Evolutionary conservation across 2,888 invertebrate species (phyloP).

Genomic region (Thymelicus lineola): DNA sequence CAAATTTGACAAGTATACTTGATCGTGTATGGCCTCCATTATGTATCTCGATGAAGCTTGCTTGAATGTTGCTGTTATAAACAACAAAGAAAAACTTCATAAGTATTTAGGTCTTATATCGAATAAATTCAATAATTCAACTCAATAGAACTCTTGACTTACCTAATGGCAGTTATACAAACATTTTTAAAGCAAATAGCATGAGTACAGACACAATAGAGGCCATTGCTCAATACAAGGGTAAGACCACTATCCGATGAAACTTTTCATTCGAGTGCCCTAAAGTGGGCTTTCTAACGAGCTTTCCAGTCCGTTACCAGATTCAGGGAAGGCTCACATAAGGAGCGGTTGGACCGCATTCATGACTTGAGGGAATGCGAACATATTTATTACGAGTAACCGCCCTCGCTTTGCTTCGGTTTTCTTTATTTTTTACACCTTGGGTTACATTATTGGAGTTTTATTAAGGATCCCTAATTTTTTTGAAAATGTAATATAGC

Average conservation of each 20-base stretch:
- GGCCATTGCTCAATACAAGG: slow-evolving; percentile 8
- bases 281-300: slow-evolving; percentile 43
- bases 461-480: too few relatives aligned
- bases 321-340: slow-evolving; percentile 8
- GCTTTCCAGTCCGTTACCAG: slow-evolving; percentile 28
- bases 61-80: too few relatives aligned
- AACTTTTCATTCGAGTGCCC: slow-evolving; percentile 49
- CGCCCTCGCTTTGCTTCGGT: too few relatives aligned
- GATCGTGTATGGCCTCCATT: too few relatives aligned
- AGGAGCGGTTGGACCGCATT: background rate
- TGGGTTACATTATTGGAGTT: too few relatives aligned
- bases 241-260: slow-evolving; percentile 40
- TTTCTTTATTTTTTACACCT: too few relatives aligned
- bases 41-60: too few relatives aligned
- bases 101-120: background rate
- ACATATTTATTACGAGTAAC: background rate
- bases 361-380: background rate
- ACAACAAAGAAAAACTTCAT: background rate
- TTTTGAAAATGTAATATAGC: too few relatives aligned
- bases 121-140: background rate
- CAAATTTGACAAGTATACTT: too few relatives aligned
- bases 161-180: slow-evolving; percentile 10
- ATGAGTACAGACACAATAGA: slow-evolving; percentile 1
- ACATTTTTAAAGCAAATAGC: slow-evolving; percentile 12
- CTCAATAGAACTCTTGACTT: slow-evolving; percentile 6